Conservation (phyloP, 2,797 vertebrate genomes). For the Bradypus variegatus region DNA sequence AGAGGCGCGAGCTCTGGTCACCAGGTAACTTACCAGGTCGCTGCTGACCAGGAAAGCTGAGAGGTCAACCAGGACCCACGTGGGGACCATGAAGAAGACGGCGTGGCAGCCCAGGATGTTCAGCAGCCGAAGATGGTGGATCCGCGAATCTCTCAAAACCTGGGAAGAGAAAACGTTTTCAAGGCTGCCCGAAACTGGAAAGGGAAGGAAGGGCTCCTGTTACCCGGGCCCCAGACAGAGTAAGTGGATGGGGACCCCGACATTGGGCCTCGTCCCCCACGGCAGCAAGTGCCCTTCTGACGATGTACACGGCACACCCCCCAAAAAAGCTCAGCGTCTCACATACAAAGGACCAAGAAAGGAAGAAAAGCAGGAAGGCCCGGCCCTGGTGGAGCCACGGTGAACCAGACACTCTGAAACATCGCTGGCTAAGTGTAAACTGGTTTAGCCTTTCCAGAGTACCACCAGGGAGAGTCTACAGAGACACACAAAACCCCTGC, state of each 20-base stretch:
- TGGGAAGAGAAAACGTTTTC: slow-evolving; percentile 57
- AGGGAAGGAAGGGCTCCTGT: not conserved
- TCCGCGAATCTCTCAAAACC: slow-evolving; percentile 90
- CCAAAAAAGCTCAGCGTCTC: not conserved
- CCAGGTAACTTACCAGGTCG: slow-evolving; percentile 83
- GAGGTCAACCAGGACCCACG: slow-evolving; percentile 95
- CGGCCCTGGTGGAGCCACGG: not conserved
- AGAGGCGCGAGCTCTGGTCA: not conserved
- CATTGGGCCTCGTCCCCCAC: not conserved
- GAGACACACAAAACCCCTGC: not conserved
- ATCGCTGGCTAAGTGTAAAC: not conserved
- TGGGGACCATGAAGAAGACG: slow-evolving; percentile 96
- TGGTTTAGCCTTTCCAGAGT: not conserved
- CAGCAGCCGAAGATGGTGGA: slow-evolving; percentile 92
- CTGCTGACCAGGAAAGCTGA: slow-evolving; percentile 92
- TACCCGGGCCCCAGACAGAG: not conserved
- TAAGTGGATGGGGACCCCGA: not conserved
- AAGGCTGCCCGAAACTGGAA: accelerated
- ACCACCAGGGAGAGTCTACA: not conserved
- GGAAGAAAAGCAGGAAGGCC: not conserved
- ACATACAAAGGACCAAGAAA: not conserved
- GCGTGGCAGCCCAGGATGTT: slow-evolving; percentile 95
- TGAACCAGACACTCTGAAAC: not conserved
- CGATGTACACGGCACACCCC: not conserved
- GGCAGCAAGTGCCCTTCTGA: not conserved